These are phyloP conservation scores for Euclidia mi DNA, from an alignment of 2,888 invertebrate genomes.

Conservation along the genomic window DNA sequence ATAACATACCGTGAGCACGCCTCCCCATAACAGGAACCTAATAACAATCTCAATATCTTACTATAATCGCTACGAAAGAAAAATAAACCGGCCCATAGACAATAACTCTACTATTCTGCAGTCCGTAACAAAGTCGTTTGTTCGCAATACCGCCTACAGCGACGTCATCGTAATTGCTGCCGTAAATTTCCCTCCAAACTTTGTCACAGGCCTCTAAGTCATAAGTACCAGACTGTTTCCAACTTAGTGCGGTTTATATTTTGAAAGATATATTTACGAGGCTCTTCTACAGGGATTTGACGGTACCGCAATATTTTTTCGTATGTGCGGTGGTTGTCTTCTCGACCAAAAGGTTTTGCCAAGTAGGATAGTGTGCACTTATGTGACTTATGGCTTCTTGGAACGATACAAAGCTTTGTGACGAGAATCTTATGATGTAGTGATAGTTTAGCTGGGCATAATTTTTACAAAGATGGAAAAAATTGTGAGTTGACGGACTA, in stretches of 20 bases:
- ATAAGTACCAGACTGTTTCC: conserved; percentile 52
- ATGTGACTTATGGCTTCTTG: too few species aligned
- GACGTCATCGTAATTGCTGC: conserved; percentile 60
- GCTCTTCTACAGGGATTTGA: conserved; percentile 17
- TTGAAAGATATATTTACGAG: conserved; percentile 48
- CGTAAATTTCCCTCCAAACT: conserved; percentile 67
- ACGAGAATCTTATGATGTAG: too few species aligned
- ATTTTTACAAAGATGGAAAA: too few species aligned
- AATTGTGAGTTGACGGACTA: too few species aligned
- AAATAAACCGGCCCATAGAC: conserved; percentile 43
- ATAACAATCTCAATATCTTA: conserved; percentile 47
- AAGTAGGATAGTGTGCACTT: not conserved
- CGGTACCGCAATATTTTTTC: conserved; percentile 1
- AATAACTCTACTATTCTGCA: conserved; percentile 53
- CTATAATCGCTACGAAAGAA: conserved; percentile 47
- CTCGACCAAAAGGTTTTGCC: not conserved
- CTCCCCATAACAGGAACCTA: conserved; percentile 33
- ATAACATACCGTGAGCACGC: not conserved
- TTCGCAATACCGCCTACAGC: conserved; percentile 61
- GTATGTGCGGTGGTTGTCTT: too few species aligned
- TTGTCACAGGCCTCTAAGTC: conserved; percentile 57
- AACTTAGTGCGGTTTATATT: conserved; percentile 55
- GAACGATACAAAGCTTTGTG: too few species aligned
- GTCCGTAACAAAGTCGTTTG: conserved; percentile 65
- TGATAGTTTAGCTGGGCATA: too few species aligned